Percentiles rank a stretch among this genome's conserved stretches.
Conservation (phyloP, 1,140 invertebrate genomes). For the Galendromus occidentalis region DNA sequence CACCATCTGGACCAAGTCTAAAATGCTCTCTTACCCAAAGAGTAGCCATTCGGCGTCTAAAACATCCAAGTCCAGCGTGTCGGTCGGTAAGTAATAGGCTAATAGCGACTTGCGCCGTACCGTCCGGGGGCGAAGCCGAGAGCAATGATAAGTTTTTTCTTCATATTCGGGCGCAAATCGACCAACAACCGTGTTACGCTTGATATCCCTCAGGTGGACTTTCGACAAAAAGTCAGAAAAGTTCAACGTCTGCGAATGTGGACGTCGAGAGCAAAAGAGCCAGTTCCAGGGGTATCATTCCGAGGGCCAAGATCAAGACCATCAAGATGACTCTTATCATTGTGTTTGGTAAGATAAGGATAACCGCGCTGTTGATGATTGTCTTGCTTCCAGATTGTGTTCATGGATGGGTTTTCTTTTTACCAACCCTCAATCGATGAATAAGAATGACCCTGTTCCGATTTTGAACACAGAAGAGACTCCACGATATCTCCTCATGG, state of each 20-base stretch:
- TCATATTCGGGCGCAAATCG: no score
- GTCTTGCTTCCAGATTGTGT: no score
- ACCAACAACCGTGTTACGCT: no score
- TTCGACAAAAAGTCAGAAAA: conserved; percentile 27
- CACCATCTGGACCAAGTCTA: conserved; percentile 68
- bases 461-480: no score
- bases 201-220: background rate
- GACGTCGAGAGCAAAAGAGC: conserved; percentile 28
- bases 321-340: conserved; percentile 93
- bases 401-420: no score
- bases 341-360: conserved; percentile 49
- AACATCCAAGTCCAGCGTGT: background rate
- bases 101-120: no score
- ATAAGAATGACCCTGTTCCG: no score
- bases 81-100: conserved; percentile 5
- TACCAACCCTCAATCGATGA: no score
- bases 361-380: no score
- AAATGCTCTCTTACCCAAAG: conserved; percentile 22
- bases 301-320: conserved; percentile 83
- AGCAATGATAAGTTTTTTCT: no score
- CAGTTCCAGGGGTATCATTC: conserved; percentile 49
- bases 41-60: background rate
- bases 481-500: no score
- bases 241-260: conserved; percentile 32
- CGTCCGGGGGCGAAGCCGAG: no score